phyloP scores from a whole-genome alignment of 1,140 invertebrate genomes.

The Listronotus bonariensis region DNA sequence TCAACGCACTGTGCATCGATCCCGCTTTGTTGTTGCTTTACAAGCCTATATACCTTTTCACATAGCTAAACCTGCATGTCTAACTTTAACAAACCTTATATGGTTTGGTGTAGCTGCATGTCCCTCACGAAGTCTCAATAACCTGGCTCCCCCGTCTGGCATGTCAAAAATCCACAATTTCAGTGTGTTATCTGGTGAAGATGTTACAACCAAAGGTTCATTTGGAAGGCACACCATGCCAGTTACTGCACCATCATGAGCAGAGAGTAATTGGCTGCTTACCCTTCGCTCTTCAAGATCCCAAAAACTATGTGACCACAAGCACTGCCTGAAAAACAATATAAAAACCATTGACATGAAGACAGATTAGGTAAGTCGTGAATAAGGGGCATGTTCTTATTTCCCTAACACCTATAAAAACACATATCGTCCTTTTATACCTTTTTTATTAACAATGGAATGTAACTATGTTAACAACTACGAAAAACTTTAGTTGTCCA shows the following conservation, averaged over 20 bases:
- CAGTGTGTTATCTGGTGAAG: constrained; percentile 92
- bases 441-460: too few relatives aligned
- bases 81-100: constrained; percentile 8
- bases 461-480: too few relatives aligned
- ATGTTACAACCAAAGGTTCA: constrained; percentile 89
- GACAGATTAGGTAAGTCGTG: too few relatives aligned
- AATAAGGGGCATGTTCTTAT: too few relatives aligned
- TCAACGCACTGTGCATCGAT: too few relatives aligned
- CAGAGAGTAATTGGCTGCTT: constrained; percentile 72
- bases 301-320: constrained; percentile 91
- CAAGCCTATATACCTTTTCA: too few relatives aligned
- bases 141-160: constrained; percentile 83
- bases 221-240: constrained; percentile 82
- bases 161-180: constrained; percentile 97
- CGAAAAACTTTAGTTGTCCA: too few relatives aligned
- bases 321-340: constrained; percentile 59
- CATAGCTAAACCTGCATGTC: background rate
- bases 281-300: constrained; percentile 86
- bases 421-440: too few relatives aligned
- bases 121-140: constrained; percentile 77
- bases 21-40: too few relatives aligned
- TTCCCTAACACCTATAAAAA: too few relatives aligned
- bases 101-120: constrained; percentile 30
- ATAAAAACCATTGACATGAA: too few relatives aligned
- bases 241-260: constrained; percentile 75